These are phyloP conservation scores for Orthosia incerta DNA, from an alignment of 2,888 invertebrate genomes.

Conservation along the genomic window DNA sequence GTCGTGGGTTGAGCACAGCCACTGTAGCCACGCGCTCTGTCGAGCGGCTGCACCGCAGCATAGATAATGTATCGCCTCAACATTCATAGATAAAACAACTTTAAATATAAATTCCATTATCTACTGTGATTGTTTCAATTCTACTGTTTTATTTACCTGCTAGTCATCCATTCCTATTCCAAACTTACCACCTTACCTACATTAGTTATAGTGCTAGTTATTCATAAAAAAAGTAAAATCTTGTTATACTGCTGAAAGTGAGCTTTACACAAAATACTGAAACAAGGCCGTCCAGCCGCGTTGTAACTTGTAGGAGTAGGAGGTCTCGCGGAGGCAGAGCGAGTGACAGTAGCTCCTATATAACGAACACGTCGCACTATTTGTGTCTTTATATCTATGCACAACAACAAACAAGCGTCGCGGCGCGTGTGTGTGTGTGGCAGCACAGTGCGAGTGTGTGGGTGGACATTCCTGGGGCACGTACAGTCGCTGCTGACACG, in stretches of 20 bases:
- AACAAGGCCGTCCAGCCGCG: too few relatives aligned
- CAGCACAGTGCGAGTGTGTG: not conserved
- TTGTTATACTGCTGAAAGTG: not conserved
- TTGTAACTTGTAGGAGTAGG: too few relatives aligned
- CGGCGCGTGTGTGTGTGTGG: not conserved
- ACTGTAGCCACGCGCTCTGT: not conserved
- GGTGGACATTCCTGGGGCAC: conserved; percentile 22
- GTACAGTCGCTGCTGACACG: conserved; percentile 22
- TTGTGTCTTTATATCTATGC: conserved; percentile 37
- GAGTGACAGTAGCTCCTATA: conserved; percentile 17
- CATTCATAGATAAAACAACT: conserved; percentile 60
- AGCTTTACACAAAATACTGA: not conserved
- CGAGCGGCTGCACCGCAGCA: not conserved
- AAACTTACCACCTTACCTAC: too few relatives aligned
- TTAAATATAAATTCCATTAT: conserved; percentile 78
- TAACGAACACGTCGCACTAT: conserved; percentile 30
- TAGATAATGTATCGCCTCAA: conserved; percentile 41
- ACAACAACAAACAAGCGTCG: conserved; percentile 18
- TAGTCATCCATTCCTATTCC: not conserved
- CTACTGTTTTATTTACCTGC: conserved; percentile 71
- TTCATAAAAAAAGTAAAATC: too few relatives aligned
- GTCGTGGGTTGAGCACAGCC: not conserved
- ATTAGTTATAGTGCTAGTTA: too few relatives aligned
- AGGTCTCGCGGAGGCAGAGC: too few relatives aligned
- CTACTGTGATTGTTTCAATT: conserved; percentile 80